Base-by-base conservation (phyloP, 1,140 invertebrate species). In the Drosophila truncata region DNA sequence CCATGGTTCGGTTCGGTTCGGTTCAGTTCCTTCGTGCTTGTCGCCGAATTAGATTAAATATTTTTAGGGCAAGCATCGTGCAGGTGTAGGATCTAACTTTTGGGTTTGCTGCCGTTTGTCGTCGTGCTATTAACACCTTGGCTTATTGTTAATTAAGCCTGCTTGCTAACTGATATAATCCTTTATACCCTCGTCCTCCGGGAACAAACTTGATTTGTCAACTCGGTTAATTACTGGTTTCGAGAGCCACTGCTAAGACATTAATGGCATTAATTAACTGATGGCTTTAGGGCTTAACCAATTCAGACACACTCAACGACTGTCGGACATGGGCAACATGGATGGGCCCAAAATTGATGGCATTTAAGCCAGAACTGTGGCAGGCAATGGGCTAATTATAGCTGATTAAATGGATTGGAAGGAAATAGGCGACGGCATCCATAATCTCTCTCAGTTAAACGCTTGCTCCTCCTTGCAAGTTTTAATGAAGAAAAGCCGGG, bases 241-340 rank as follows among this genome's bases (percentile, higher is more conserved):
- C 75, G 33, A 78, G 74, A 67, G 57, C 59, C 18, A 42, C 75
- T 62, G 70, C 47, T 80, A 78, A 67, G 41, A 61, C 80, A 65
- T 83, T 84, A 88, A 88, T 83, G 54, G 62, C 50, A 71, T 81
- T 88, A 90, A 88, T 88, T 88, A 88, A 80, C 74, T 71, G 84
- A 84, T 88, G 80, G 77, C 63, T 61, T 83, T 63, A 60, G 52
- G 78, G 69, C 67, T 46, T 14, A 70, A 44, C 64, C 63, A 73
- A 77, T 77, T 73, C 57, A 62, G 65, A 44, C 55, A 58, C 55
- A 58, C 55, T 69, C 31, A 54, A 41, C 42, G 52, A 23, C 13
- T 50, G 52, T 72, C 67, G 37, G n/a, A 37, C 37, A 16, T 13
- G 47, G 47, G 25, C 16, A 11, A 25, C 47, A 55, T 31, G 29